Base-by-base conservation (phyloP, 2,888 invertebrate genomes). In the Pachymerium ferrugineum region DNA sequence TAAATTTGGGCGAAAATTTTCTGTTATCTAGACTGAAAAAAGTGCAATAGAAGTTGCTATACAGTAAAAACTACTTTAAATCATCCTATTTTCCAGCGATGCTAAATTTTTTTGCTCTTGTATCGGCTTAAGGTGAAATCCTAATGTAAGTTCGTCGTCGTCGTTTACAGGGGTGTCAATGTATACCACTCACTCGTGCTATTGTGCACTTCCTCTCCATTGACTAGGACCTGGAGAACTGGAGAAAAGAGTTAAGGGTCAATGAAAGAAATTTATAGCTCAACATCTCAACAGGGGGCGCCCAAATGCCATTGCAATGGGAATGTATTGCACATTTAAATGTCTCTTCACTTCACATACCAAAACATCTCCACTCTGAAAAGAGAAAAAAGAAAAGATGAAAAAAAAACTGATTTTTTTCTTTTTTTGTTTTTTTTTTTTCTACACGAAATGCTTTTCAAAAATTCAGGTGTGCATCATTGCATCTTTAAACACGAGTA, bases 261-360 rank as follows among this genome's bases (percentile, higher is more conserved):
- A 54, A 54, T 54, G 54, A 54, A 54, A 54, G 54, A 54, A 54
- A 54, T 54, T 54, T 54, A 54, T 54, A 54, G 54, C 25, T 28
- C 28, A 54, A 54, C 54, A 54, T 54, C 54, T 54, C 54, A 54
- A 54, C 54, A 54, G 54, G 54, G 54, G 54, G 54, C 54, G 54
- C 54, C 54, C 54, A 54, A 54, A 54, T 54, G 54, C 54, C 54
- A 54, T 54, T 22, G 54, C 54, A 54, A 54, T 54, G 54, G 54
- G 54, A 54, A 54, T 54, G 54, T 54, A 54, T 54, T 54, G 54
- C 54, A 54, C 54, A 54, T 54, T 54, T 54, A 54, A 54, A 54
- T 54, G 54, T 54, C 54, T 54, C 54, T 54, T 54, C 54, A 54
- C 54, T 54, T 54, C 54, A 54, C 54, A 54, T 54, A 54, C 54